Base-by-base conservation (phyloP, 1,140 invertebrate genomes). In the Polypedilum vanderplanki region DNA sequence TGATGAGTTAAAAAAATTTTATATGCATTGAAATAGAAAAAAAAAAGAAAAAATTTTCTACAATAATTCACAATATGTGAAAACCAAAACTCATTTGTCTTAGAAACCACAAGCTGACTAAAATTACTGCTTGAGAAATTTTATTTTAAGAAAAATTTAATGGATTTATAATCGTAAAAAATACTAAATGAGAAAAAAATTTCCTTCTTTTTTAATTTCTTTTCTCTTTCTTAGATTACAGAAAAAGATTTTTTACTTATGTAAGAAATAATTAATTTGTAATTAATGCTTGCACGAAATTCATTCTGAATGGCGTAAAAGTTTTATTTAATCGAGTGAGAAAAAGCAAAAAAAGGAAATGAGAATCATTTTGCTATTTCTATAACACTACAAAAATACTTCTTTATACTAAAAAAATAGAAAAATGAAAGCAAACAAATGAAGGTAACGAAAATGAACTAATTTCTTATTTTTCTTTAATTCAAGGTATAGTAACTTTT, bases 191-290 rank as follows among this genome's bases (percentile, higher is more conserved):
- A 12, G 46, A 57, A 57, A 57, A 57, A 15, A 33, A 33, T 33
- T 33, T 33, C 46, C 46, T 57, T 12, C 12, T 57, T 57, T 57
- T 57, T 57, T n/a, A 57, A 57, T 57, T 57, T 46, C 15, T 15
- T 3, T 46, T 46, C 15, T n/a, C 2, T 33, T 33, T 33, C 24
- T 33, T 57, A n/a, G 12, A 57, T n/a, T 57, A 15, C 12, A 57
- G n/a, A 57, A n/a, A 46, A 46, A 12, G 46, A 57, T n/a, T 57
- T 57, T 57, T 57, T 57, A n/a, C n/a, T n/a, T n/a, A n/a, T n/a
- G 46, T 57, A 57, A 57, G 46, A 57, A 57, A 57, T 57, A 57
- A 57, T 57, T 57, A 57, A 57, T 57, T n/a, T 57, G 46, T 57
- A 57, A 57, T 57, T 57, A 57, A 57, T 57, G 10, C 46, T 8